A percentile compares a stretch with the other conserved stretches of the same genome.
Conservation (phyloP, 2,888 invertebrate genomes). For the Clepsis dumicolana region DNA sequence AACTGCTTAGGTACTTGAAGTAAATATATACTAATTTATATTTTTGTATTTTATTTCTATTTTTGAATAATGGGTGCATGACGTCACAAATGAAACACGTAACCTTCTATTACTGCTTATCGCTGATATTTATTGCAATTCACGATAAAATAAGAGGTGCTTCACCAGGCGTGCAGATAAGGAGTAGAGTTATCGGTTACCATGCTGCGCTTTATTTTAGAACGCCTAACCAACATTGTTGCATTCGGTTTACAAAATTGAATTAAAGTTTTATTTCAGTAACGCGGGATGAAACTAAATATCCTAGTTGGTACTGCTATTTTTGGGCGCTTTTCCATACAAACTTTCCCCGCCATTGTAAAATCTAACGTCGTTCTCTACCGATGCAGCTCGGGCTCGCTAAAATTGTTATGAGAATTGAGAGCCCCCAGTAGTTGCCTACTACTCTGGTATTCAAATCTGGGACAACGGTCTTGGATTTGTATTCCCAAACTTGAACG, state of each 20-base stretch:
- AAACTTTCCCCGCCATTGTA: constrained; percentile 32
- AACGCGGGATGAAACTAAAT: constrained; percentile 21
- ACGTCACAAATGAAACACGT: constrained; percentile 65
- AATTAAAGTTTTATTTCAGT: constrained; percentile 21
- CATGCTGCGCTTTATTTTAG: constrained; percentile 49
- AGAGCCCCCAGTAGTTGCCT: constrained; percentile 48
- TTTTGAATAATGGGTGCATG: constrained; percentile 47
- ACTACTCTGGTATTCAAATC: constrained; percentile 51
- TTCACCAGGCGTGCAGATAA: constrained; percentile 65
- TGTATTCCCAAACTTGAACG: constrained; percentile 26
- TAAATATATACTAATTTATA: too few relatives aligned
- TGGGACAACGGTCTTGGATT: constrained; percentile 43
- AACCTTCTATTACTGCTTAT: constrained; percentile 71
- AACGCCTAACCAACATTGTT: constrained; percentile 13
- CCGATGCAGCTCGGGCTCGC: constrained; percentile 21
- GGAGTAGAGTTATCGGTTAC: constrained; percentile 53
- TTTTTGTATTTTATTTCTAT: not conserved
- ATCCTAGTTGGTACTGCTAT: constrained; percentile 13
- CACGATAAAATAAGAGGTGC: constrained; percentile 73
- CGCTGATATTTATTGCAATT: constrained; percentile 71
- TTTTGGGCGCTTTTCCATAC: constrained; percentile 30
- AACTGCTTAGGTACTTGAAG: not conserved
- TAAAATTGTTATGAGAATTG: constrained; percentile 40
- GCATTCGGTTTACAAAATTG: constrained; percentile 8
- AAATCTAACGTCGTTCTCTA: constrained; percentile 24